phyloP scores from a whole-genome alignment of 1,140 invertebrate genomes.

The Lethrus apterus region DNA sequence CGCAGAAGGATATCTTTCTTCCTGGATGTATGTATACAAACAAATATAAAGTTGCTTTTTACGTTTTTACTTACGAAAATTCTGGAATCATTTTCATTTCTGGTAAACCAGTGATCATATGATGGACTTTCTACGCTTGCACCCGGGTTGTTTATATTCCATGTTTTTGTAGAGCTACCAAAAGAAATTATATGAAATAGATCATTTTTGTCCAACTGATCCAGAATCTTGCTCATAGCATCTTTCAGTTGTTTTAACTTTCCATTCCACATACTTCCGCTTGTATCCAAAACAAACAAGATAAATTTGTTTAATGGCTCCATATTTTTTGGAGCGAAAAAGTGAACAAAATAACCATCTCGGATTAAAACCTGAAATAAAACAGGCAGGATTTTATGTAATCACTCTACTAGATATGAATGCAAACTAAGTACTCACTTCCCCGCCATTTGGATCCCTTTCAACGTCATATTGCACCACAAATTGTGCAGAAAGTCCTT shows the following conservation, averaged over 20 bases:
- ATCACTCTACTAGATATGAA: too few relatives aligned
- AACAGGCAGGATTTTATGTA: too few relatives aligned
- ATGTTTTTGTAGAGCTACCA: slow-evolving; percentile 46
- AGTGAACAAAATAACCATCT: slow-evolving; percentile 72
- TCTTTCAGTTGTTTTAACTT: slow-evolving; percentile 58
- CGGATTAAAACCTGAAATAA: slow-evolving; percentile 45
- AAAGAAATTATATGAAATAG: slow-evolving; percentile 62
- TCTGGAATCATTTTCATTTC: too few relatives aligned
- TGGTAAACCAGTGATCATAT: too few relatives aligned
- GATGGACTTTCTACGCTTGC: too few relatives aligned
- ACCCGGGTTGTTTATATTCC: slow-evolving; percentile 23
- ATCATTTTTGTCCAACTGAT: slow-evolving; percentile 54
- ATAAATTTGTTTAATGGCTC: slow-evolving; percentile 58
- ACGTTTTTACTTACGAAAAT: background rate
- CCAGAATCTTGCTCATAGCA: slow-evolving; percentile 58
- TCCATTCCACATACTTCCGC: slow-evolving; percentile 59
- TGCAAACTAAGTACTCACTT: too few relatives aligned
- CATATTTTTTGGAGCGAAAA: slow-evolving; percentile 56
- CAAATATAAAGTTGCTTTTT: too few relatives aligned
- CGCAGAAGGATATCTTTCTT: background rate
- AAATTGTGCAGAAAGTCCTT: slow-evolving; percentile 54
- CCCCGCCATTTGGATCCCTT: slow-evolving; percentile 45
- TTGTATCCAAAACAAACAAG: slow-evolving; percentile 64
- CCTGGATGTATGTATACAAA: too few relatives aligned
- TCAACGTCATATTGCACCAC: slow-evolving; percentile 59